phyloP scores from a whole-genome alignment of 2,888 invertebrate species.

The Volucella inanis region DNA sequence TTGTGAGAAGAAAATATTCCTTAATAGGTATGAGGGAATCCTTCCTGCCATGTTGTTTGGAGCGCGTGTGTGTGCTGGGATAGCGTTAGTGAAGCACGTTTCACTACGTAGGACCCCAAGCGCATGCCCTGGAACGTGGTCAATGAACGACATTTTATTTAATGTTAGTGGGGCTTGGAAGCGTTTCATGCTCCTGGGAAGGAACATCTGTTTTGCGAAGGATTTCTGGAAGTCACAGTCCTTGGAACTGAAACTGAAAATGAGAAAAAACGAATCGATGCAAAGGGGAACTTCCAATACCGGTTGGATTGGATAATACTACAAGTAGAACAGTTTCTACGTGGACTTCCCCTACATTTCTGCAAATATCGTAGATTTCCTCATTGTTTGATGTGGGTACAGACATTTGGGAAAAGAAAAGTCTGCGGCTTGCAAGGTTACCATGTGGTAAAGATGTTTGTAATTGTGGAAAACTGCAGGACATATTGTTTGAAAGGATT shows the following conservation, averaged over 20 bases:
- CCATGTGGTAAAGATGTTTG: background rate
- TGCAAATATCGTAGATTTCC: slow-evolving; percentile 71
- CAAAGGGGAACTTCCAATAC: slow-evolving; percentile 48
- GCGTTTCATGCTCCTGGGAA: slow-evolving; percentile 60
- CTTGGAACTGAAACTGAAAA: slow-evolving; percentile 14
- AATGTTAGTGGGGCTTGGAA: slow-evolving; percentile 57
- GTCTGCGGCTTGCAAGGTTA: background rate
- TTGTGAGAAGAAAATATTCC: slow-evolving; percentile 37
- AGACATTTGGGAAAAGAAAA: slow-evolving; percentile 2
- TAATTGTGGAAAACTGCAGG: background rate
- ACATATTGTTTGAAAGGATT: too few species aligned
- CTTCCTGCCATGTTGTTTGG: slow-evolving; percentile 72
- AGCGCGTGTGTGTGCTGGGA: background rate
- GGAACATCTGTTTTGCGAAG: slow-evolving; percentile 64
- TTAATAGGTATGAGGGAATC: slow-evolving; percentile 54
- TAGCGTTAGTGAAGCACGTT: slow-evolving; percentile 66
- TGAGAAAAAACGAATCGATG: background rate
- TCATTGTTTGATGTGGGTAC: slow-evolving; percentile 19
- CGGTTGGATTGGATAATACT: slow-evolving; percentile 14
- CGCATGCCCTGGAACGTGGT: slow-evolving; percentile 73
- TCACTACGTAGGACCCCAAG: slow-evolving; percentile 45
- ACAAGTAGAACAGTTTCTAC: slow-evolving; percentile 41
- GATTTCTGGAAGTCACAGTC: slow-evolving; percentile 30
- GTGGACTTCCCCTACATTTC: slow-evolving; percentile 41
- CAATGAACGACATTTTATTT: slow-evolving; percentile 71